Evolutionary conservation across 1,140 invertebrate genomes (phyloP), one percentile per base, ranked within the genome.

Genomic region (Neodiprion virginianus): DNA sequence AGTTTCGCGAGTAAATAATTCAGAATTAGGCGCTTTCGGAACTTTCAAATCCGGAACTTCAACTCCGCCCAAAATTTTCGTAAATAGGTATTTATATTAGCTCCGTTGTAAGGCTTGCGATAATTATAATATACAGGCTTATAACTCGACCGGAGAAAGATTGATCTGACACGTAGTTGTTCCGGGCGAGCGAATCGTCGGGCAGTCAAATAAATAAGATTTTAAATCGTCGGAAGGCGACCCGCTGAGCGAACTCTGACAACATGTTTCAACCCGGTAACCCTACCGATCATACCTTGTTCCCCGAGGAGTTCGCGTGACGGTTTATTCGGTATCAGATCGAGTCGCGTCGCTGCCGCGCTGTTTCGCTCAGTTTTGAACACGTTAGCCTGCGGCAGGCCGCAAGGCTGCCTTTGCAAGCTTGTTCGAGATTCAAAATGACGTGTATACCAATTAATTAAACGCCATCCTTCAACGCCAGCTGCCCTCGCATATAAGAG

Each of bases 181-280:
- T 40, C 28, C 2, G 1, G 28, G 28, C 28, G 28, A 40, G 28
- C 28, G 28, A 40, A 40, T 40, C 28, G 28, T 40, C 28, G 28
- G 28, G 1, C 28, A 40, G 28, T 40, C 2, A 40, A 40, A 40
- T 40, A 40, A 40, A 40, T 40, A 40, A 40, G 17, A 49, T 67
- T 74, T 79, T 71, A 73, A 74, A 76, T 72, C 48, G 69, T 75
- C 47, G 40, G 68, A 75, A 47, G 7, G 21, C 67, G 48, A 69
- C 40, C 71, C 69, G 28, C 28, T 40, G 28, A 40, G 28, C 28
- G 28, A 48, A 28, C 12, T 49, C 21, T 40, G 49, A n/a, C 75
- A 71, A 50, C 69, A 14, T 75, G 48, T 75, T 74, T 73, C 75
- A 77, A 61, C 49, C 70, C n/a, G 40, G 50, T 71, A 67, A 82